Evolutionary conservation across 2,888 invertebrate species (phyloP).

Genomic region (Drosophila subsilvestris): DNA sequence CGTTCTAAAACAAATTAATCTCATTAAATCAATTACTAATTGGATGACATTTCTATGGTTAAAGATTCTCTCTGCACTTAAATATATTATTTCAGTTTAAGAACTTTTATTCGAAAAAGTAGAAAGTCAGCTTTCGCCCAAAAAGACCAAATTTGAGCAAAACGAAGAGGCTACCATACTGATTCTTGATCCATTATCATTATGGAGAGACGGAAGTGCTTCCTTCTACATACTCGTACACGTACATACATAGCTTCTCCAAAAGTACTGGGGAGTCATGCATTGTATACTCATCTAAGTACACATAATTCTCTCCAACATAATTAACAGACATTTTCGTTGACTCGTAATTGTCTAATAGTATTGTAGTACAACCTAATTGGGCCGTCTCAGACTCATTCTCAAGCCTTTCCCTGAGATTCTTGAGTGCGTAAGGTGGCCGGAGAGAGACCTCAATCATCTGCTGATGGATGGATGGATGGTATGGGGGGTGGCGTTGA

Average conservation of each 20-base stretch:
- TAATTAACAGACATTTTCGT: conserved; percentile 32
- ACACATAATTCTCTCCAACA: conserved; percentile 30
- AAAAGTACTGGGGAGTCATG: no score
- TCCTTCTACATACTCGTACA: neutral
- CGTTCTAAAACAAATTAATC: no score
- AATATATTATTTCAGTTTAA: neutral
- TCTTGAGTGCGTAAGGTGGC: conserved; percentile 37
- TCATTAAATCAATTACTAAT: no score
- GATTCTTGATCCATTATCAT: neutral
- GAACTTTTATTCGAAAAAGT: neutral
- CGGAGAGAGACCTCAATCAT: neutral
- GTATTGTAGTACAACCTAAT: conserved; percentile 14
- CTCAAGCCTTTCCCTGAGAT: conserved; percentile 36
- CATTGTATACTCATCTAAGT: neutral
- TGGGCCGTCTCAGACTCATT: conserved; percentile 27
- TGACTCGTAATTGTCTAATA: conserved; percentile 39
- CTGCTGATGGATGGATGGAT: neutral
- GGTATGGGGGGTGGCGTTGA: conserved; percentile 24
- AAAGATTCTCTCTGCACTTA: neutral
- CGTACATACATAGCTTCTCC: neutral
- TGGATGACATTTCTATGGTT: no score
- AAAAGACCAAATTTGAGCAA: no score
- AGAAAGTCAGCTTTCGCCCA: neutral
- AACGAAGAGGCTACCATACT: neutral
- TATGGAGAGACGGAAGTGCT: neutral